Evolutionary conservation across 2,797 vertebrate genomes (phyloP), one percentile per base, ranked within the genome.

Genomic region (Pygocentrus nattereri): DNA sequence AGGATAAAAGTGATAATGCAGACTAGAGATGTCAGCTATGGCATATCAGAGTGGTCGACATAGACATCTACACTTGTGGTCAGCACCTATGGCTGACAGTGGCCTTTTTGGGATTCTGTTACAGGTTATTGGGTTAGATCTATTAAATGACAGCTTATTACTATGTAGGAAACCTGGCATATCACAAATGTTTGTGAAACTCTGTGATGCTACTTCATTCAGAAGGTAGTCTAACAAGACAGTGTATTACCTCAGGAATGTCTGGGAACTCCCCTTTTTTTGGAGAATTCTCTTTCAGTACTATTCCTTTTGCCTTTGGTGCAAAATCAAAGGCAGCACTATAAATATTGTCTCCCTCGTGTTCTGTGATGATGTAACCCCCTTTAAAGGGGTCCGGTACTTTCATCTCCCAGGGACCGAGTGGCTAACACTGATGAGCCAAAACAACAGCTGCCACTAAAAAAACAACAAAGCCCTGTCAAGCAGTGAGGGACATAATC

Each of bases 371-470:
- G 88, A 92, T 88, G 87, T 82, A 83, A 88, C 83, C 82, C 86
- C 89, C 86, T 92, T 92, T 89, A 78, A 88, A 87, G 83, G 87
- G 87, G 85, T 87, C 78, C 83, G 78, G 85, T 77, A 72, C 94
- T 94, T 94, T 94, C 89, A 94, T 94, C 93, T 93, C 86, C 12
- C 19, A 89, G 74, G 87, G 90, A 91, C 90, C 89, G 68, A 86
- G 73, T 68, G 74, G 80, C 31, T 79, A 78, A 64, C 23, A 47
- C 70, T 76, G 79, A 85, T 59, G 69, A 87, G 80, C 75, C 49
- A 92, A 93, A 94, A 94, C 92, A 94, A 94, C 93, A 95, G 92
- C 93, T 95, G 93, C 88, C 72, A 89, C 93, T 93, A 94, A 92
- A 94, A 92, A 93, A 94, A 93, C 92, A 92, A 91, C 89, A 92